Evolutionary conservation across 2,888 invertebrate species (phyloP), one percentile per base, ranked within the genome.

Genomic region (Minunthozetes semirufus): DNA sequence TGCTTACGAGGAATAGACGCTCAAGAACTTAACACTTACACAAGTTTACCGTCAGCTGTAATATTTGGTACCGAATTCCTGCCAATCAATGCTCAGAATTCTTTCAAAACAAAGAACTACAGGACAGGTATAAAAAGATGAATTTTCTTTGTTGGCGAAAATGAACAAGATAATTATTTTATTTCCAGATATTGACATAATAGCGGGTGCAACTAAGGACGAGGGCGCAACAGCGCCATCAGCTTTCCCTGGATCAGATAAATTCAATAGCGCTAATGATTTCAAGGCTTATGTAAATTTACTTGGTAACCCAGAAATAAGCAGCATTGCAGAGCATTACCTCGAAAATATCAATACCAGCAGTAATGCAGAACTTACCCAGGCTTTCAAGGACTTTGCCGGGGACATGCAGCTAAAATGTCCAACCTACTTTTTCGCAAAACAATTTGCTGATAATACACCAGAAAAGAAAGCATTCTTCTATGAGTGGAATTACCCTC

Each of bases 401-500:
- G 73, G 68, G 0, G 63, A 73, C n/a, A 6, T 46, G 1, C 1
- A 17, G 0, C 1, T 73, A 3, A 50, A 25, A 1, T 73, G 74
- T 25, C 50, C 70, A 22, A 70, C 70, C 11, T 50, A 70, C 42
- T 33, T 70, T 19, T 74, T 74, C 25, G 74, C 53, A 15, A 50
- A 74, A 70, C 61, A 71, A 42, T 68, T 25, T 22, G 73, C 73
- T 15, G 59, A 13, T 15, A 27, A 27, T 15, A 38, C 11, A 1
- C 46, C 71, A n/a, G 25, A 48, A 15, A 48, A 19, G 2, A 50
- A 25, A 25, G 19, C n/a, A 17, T n/a, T 27, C 6, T n/a, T 19
- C 17, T 29, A 50, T 71, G 25, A 38, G 25, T 17, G n/a, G n/a
- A 53, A 3, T 15, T 56, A 70, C 19, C 19, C 46, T 27, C 38